phyloP scores from a whole-genome alignment of 2,113 vertebrate genomes.

The Chloropsis cyanopogon region DNA sequence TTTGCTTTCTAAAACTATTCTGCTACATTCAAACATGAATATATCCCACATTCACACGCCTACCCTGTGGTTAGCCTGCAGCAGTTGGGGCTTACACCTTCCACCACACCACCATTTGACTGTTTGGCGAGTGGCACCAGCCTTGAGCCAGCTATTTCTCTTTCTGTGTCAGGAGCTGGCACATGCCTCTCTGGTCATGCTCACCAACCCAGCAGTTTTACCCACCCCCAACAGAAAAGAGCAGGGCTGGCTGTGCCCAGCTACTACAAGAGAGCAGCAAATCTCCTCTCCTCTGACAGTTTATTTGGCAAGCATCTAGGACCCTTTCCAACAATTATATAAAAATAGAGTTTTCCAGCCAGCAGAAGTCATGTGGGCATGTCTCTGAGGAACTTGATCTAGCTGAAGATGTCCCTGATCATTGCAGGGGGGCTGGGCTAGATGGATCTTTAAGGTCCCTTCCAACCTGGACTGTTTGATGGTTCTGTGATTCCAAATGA shows the following conservation, averaged over 20 bases:
- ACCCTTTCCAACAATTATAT: background rate
- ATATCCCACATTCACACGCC: background rate
- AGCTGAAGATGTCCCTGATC: background rate
- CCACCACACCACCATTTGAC: background rate
- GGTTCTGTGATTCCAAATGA: background rate
- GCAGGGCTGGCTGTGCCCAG: background rate
- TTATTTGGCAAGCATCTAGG: background rate
- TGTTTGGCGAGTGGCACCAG: background rate
- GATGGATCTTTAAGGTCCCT: background rate
- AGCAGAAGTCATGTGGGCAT: background rate
- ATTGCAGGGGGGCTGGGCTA: background rate
- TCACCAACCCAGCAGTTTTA: slow-evolving; percentile 25
- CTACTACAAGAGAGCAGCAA: background rate
- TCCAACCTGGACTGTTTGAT: background rate
- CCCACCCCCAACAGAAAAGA: background rate
- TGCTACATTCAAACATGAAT: background rate
- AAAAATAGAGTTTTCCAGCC: background rate
- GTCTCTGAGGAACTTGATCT: background rate
- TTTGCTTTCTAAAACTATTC: background rate
- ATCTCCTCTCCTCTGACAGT: background rate
- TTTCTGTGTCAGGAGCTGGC: background rate
- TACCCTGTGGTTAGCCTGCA: background rate
- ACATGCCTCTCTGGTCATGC: background rate
- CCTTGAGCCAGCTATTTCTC: background rate
- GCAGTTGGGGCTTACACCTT: background rate